phyloP scores from a whole-genome alignment of 2,113 vertebrate genomes.

The Carlito syrichta region DNA sequence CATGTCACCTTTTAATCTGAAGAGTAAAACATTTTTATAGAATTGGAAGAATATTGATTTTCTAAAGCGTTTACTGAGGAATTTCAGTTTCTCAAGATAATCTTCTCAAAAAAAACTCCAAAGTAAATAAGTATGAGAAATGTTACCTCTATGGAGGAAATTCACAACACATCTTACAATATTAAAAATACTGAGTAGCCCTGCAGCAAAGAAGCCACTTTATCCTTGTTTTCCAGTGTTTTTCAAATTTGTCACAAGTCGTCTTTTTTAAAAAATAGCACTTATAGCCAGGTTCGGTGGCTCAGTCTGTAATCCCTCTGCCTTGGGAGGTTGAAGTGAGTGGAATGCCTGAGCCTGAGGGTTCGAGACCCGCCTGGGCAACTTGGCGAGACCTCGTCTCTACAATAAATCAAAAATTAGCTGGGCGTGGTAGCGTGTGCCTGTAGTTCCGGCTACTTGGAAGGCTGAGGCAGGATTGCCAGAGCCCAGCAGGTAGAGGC shows the following conservation, averaged over 20 bases:
- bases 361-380: no score
- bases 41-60: neutral
- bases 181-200: neutral
- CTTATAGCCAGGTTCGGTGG: no score
- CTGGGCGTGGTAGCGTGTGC: no score
- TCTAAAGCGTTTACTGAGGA: neutral
- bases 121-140: neutral
- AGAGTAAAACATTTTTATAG: neutral
- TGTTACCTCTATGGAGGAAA: neutral
- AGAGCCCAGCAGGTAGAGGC: no score
- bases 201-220: neutral
- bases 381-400: no score
- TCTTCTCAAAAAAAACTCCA: neutral
- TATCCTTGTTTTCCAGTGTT: neutral
- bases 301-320: no score
- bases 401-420: no score
- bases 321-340: no score
- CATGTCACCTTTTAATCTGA: neutral
- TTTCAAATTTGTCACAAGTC: neutral
- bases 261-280: neutral
- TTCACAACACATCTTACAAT: neutral
- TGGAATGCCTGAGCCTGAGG: no score
- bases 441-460: no score
- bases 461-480: no score
- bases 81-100: neutral